Evolutionary conservation across 2,888 invertebrate species (phyloP).

Genomic region (Eupithecia insigniata): DNA sequence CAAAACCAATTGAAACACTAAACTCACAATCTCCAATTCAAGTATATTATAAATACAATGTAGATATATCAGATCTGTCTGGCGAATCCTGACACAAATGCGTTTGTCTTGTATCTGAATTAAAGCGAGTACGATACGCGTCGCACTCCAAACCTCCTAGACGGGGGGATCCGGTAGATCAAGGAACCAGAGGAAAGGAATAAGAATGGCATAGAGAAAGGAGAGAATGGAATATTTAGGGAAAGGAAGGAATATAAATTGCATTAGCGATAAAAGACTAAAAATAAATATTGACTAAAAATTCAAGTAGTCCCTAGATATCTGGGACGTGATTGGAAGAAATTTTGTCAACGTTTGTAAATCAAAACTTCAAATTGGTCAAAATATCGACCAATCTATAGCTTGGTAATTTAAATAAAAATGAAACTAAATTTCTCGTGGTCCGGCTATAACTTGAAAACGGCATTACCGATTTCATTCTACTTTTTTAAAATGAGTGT

Average conservation of each 20-base stretch:
- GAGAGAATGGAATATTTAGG: background rate
- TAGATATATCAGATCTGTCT: slow-evolving; percentile 29
- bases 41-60: slow-evolving; percentile 23
- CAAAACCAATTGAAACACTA: background rate
- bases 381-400: too few species aligned
- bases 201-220: background rate
- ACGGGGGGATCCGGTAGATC: slow-evolving; percentile 37
- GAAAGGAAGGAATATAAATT: background rate
- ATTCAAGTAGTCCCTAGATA: too few species aligned
- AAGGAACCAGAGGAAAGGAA: slow-evolving; percentile 18
- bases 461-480: too few species aligned
- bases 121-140: slow-evolving; percentile 46
- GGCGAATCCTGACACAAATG: slow-evolving; percentile 52
- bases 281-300: background rate
- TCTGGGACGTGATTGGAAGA: background rate
- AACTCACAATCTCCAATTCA: background rate
- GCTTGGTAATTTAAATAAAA: too few species aligned
- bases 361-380: background rate
- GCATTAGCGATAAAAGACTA: too few species aligned
- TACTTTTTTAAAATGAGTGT: too few species aligned
- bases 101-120: slow-evolving; percentile 64
- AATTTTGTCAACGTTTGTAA: background rate
- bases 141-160: slow-evolving; percentile 52
- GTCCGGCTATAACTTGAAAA: too few species aligned
- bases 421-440: too few species aligned